phyloP scores from a whole-genome alignment of 2,797 vertebrate species.

The Cynodonichthys magdalenae region DNA sequence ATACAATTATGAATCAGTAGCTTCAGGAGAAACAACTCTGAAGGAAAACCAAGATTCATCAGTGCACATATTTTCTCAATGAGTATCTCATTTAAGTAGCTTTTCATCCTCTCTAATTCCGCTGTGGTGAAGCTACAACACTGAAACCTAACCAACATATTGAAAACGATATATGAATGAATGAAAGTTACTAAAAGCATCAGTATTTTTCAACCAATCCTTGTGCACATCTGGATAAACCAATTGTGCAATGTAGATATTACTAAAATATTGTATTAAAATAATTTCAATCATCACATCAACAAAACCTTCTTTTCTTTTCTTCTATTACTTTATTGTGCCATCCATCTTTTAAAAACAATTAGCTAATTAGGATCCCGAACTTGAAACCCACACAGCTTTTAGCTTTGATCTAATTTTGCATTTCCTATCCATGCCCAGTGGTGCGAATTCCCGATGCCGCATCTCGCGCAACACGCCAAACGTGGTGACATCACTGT shows the following conservation, averaged over 20 bases:
- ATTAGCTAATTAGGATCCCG: not conserved
- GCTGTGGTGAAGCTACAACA: constrained; percentile 19
- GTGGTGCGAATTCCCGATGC: constrained; percentile 34
- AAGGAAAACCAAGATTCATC: constrained; percentile 7
- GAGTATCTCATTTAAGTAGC: constrained; percentile 26
- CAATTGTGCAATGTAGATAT: too few species aligned
- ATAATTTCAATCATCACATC: too few species aligned
- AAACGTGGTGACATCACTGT: constrained; percentile 60
- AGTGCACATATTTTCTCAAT: constrained; percentile 22
- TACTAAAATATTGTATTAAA: not conserved
- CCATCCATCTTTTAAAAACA: not conserved
- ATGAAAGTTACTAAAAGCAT: too few species aligned
- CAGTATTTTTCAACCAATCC: too few species aligned
- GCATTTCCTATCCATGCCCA: constrained; percentile 12
- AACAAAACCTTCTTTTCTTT: too few species aligned
- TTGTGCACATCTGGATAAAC: too few species aligned
- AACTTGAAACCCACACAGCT: constrained; percentile 5
- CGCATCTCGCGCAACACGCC: constrained; percentile 46
- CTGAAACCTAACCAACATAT: constrained; percentile 1
- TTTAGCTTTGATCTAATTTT: constrained; percentile 40
- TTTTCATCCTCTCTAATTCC: constrained; percentile 2
- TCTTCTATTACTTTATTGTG: too few species aligned
- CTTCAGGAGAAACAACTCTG: constrained; percentile 5
- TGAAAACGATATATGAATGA: too few species aligned
- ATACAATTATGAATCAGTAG: constrained; percentile 28